Conservation (phyloP, 1,140 invertebrate species). For the Drosophila parabipectinata region DNA sequence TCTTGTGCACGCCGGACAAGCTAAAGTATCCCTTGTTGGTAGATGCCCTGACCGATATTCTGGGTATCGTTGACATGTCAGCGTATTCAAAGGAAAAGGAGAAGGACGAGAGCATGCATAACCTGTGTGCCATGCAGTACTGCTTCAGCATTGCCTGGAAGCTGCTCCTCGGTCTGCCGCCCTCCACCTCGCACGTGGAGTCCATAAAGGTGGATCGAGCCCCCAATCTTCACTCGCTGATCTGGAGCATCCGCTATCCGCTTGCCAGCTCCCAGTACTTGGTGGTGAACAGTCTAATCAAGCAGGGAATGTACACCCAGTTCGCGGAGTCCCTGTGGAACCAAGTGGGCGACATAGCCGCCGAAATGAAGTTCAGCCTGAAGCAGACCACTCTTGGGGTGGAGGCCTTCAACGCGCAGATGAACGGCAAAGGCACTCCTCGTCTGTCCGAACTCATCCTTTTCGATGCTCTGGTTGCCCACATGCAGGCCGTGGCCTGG, state of each 20-base stretch:
- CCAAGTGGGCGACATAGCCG: constrained; percentile 72
- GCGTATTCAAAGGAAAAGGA: constrained; percentile 86
- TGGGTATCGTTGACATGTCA: constrained; percentile 89
- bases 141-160: constrained; percentile 89
- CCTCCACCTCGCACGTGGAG: constrained; percentile 94
- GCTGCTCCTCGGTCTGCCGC: constrained; percentile 92
- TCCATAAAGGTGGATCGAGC: constrained; percentile 86
- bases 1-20: constrained; percentile 94
- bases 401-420: constrained; percentile 70
- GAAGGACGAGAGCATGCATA: constrained; percentile 85
- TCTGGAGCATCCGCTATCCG: constrained; percentile 85
- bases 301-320: constrained; percentile 84
- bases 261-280: constrained; percentile 69
- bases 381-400: constrained; percentile 75
- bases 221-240: constrained; percentile 85
- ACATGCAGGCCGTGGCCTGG: constrained; percentile 81
- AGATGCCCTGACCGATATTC: constrained; percentile 92
- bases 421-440: constrained; percentile 71
- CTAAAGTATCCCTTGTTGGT: constrained; percentile 94
- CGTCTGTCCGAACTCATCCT: constrained; percentile 74
- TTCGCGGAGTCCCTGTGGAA: constrained; percentile 76
- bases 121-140: constrained; percentile 94
- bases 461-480: constrained; percentile 74
- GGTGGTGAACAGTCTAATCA: constrained; percentile 80
- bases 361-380: constrained; percentile 74